phyloP scores from a whole-genome alignment of 2,797 vertebrate species.

The Tachyglossus aculeatus region DNA sequence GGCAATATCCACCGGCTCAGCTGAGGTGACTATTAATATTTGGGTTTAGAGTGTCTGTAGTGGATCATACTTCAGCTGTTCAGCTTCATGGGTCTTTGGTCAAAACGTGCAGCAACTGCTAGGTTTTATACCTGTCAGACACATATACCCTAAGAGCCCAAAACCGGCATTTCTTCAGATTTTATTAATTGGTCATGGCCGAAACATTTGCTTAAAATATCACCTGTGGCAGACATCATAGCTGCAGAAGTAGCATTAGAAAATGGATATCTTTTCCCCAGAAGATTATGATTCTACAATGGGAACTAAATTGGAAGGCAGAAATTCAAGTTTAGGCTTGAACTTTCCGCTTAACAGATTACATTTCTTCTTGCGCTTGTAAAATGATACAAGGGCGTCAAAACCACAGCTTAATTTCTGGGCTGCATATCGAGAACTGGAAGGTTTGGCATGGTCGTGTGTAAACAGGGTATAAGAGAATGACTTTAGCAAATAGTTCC shows the following conservation, averaged over 20 bases:
- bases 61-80: conserved; percentile 15
- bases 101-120: conserved; percentile 11
- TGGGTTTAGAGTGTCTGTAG: background rate
- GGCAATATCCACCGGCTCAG: background rate
- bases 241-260: background rate
- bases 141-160: background rate
- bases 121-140: conserved; percentile 36
- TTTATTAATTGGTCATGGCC: background rate
- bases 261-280: background rate
- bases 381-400: background rate
- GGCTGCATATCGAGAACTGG: no score
- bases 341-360: background rate
- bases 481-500: background rate
- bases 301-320: background rate
- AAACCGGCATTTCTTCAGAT: conserved; percentile 19
- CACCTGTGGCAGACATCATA: background rate
- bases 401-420: background rate
- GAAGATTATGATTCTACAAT: background rate
- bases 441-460: no score
- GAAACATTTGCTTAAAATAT: background rate
- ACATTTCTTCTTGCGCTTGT: background rate
- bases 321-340: background rate
- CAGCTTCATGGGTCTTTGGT: conserved; percentile 17
- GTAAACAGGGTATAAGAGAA: background rate
- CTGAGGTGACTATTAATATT: background rate